Evolutionary conservation across 2,888 invertebrate species (phyloP).

Genomic region (Erebia ligea): DNA sequence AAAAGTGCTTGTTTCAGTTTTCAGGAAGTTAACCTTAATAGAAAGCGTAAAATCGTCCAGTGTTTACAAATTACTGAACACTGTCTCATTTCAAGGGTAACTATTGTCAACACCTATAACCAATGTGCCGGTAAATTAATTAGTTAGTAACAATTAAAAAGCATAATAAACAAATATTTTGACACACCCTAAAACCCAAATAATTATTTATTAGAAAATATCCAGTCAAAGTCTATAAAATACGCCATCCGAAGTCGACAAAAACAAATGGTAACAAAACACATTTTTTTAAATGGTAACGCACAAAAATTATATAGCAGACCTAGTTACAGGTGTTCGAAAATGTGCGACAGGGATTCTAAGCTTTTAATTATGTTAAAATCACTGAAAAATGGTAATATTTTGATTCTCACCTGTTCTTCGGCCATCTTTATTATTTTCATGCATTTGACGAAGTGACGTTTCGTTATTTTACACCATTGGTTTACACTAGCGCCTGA

Average conservation of each 20-base stretch:
- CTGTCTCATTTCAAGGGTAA: conserved; percentile 58
- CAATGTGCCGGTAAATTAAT: conserved; percentile 65
- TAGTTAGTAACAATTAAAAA: conserved; percentile 25
- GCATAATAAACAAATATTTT: conserved; percentile 1
- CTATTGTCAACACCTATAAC: conserved; percentile 67
- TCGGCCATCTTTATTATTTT: conserved; percentile 89
- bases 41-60: conserved; percentile 15
- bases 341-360: conserved; percentile 13
- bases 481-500: no score
- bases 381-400: conserved; percentile 63
- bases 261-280: conserved; percentile 28
- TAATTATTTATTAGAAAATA: conserved; percentile 21
- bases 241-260: conserved; percentile 32
- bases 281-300: conserved; percentile 6
- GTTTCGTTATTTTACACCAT: no score
- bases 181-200: neutral
- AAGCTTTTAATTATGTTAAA: conserved; percentile 60
- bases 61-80: conserved; percentile 10
- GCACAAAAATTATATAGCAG: neutral
- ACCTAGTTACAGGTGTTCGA: neutral
- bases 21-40: conserved; percentile 3
- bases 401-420: conserved; percentile 88
- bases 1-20: neutral
- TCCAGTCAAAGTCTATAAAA: conserved; percentile 27
- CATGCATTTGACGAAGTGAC: conserved; percentile 71